A percentile compares a stretch with the other conserved stretches of the same genome.
Conservation (phyloP, 2,888 invertebrate species). For the Portevinia maculata region DNA sequence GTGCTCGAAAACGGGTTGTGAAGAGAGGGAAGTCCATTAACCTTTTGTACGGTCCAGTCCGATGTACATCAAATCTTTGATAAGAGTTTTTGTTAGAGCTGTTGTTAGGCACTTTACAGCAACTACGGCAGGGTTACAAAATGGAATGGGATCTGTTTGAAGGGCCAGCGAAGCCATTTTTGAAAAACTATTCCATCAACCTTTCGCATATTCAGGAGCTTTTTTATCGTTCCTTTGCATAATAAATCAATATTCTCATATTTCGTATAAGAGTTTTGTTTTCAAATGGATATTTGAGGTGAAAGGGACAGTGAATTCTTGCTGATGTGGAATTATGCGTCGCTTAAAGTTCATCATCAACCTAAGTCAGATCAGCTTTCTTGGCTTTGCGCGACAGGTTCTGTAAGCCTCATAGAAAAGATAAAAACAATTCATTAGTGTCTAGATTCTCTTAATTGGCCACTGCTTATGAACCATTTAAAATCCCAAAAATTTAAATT, state of each 20-base stretch:
- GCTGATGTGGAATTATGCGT: constrained; percentile 11
- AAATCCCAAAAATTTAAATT: too few species aligned
- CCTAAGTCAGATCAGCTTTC: too few species aligned
- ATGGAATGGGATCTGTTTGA: background rate
- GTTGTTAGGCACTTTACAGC: constrained; percentile 42
- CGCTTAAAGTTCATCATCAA: too few species aligned
- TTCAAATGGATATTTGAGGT: too few species aligned
- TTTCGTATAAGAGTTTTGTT: constrained; percentile 37
- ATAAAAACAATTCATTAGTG: too few species aligned
- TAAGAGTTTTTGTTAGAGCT: constrained; percentile 50
- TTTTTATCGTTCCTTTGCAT: constrained; percentile 16
- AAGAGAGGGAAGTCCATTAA: constrained; percentile 58
- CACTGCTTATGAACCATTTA: too few species aligned
- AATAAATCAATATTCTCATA: constrained; percentile 67
- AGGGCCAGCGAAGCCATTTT: constrained; percentile 1
- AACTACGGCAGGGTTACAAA: constrained; percentile 34
- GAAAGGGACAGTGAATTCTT: background rate
- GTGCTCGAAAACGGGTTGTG: background rate
- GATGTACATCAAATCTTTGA: constrained; percentile 51
- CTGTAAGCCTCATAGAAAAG: too few species aligned
- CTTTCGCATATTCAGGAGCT: constrained; percentile 55
- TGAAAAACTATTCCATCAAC: constrained; percentile 66
- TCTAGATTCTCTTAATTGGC: too few species aligned
- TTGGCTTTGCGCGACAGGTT: too few species aligned
- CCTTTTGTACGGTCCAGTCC: constrained; percentile 47